Percentiles rank a stretch among this genome's conserved stretches.
Conservation (phyloP, 2,888 invertebrate species). For the Nomada fucata region DNA sequence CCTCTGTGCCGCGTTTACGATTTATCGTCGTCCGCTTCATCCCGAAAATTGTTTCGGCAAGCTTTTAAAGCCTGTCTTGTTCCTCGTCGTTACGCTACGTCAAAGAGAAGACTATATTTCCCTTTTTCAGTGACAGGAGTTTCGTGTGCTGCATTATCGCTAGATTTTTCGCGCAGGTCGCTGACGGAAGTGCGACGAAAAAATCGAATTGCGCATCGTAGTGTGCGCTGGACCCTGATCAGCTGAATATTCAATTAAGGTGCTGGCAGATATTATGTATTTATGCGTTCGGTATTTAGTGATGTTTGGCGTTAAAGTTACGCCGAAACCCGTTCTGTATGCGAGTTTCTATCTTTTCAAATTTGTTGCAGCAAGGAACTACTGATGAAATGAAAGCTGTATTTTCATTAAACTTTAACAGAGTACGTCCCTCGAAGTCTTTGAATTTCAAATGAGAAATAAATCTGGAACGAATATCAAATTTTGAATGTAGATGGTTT, state of each 20-base stretch:
- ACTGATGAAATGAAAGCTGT: no score
- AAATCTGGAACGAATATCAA: no score
- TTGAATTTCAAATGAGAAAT: no score
- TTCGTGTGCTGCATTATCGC: slow-evolving; percentile 1
- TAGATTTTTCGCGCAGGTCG: slow-evolving; percentile 4
- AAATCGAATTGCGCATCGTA: neutral
- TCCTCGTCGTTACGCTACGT: slow-evolving; percentile 49
- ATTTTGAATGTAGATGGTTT: no score
- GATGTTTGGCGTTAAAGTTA: no score
- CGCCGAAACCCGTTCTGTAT: no score
- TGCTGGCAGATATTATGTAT: no score
- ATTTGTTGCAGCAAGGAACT: no score
- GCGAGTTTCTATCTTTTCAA: no score
- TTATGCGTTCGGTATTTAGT: no score
- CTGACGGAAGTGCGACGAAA: neutral
- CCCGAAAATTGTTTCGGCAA: slow-evolving; percentile 75
- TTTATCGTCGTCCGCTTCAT: slow-evolving; percentile 71
- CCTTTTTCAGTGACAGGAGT: slow-evolving; percentile 23
- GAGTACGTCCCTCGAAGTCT: no score
- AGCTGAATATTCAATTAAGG: neutral
- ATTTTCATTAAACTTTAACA: no score
- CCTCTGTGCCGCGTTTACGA: slow-evolving; percentile 58
- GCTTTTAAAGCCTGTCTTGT: slow-evolving; percentile 65
- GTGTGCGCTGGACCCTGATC: neutral
- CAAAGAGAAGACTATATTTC: slow-evolving; percentile 48